Evolutionary conservation across 2,113 vertebrate genomes (phyloP), one percentile per base, ranked within the genome.

Genomic region (Seriola aureovittata): DNA sequence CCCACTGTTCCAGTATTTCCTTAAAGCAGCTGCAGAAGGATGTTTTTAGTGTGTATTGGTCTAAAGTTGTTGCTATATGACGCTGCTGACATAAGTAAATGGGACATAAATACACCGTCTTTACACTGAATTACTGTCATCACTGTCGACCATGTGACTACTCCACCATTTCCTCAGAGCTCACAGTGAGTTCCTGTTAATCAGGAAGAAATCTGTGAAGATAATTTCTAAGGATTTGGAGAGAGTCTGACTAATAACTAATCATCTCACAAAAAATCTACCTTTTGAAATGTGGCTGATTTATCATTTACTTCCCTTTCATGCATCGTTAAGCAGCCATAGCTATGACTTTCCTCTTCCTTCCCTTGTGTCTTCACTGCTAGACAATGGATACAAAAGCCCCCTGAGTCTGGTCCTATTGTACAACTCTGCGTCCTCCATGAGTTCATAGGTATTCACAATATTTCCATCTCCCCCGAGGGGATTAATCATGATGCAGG

Each of bases 401-500:
- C 50, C 70, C 25, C 23, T 0, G 55, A 68, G 63, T 74, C 67
- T 74, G 23, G 75, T 65, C 59, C 57, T 68, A 59, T 76, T 85
- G 84, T 82, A 55, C 59, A 54, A 60, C 80, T 70, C 48, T 73
- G 25, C 40, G 71, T 91, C 88, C 82, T 82, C 82, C 25, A 59
- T 60, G 81, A 83, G 85, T 93, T 93, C 85, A 88, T 89, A 92
- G 91, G 86, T 92, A 93, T 86, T 94, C 89, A 93, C 88, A 93
- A 92, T 90, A 92, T 95, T 94, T 93, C 92, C 84, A 81, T 94
- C 93, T 89, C 79, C 85, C 94, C 91, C 71, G 76, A 84, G 81
- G 93, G 91, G 85, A 95, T 95, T 95, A 91, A 94, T 94, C 92
- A 92, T 86, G 88, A 92, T 91, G 82, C 78, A 55, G 87, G 82